Percentiles rank a stretch among this genome's conserved stretches.
Evolutionary conservation across 2,888 invertebrate species (phyloP).

Genomic region (Leptopilina syphax): DNA sequence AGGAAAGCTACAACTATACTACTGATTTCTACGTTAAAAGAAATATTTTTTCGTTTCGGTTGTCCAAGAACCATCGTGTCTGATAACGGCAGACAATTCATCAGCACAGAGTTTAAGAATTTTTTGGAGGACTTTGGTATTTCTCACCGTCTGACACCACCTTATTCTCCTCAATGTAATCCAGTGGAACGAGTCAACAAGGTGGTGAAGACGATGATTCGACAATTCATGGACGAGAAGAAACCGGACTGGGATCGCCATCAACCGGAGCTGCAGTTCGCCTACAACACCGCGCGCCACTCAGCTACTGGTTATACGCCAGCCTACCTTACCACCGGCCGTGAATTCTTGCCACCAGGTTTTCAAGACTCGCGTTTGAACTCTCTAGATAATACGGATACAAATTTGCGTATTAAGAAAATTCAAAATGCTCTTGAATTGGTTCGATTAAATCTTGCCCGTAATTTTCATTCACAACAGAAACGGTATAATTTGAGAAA

Average conservation of each 20-base stretch:
- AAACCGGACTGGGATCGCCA: not conserved
- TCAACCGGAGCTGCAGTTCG: not conserved
- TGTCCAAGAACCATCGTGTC: not conserved
- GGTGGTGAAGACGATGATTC: not conserved
- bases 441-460: not conserved
- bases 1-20: not conserved
- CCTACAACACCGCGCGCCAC: too few species aligned
- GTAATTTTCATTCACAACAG: not conserved
- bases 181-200: not conserved
- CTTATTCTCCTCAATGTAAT: constrained; percentile 4
- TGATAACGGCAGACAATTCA: constrained; percentile 11
- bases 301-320: too few species aligned
- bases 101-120: not conserved
- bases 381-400: not conserved
- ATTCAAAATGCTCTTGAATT: not conserved
- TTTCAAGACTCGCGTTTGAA: not conserved
- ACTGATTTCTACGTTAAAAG: not conserved
- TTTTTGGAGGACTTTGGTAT: not conserved
- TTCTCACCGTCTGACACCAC: not conserved
- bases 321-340: constrained; percentile 52
- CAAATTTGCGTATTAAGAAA: not conserved
- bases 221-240: not conserved
- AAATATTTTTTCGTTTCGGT: not conserved
- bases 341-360: constrained; percentile 44
- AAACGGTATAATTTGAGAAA: not conserved